Evolutionary conservation across 2,888 invertebrate genomes (phyloP).

Genomic region (Acrocyrtus sp.): DNA sequence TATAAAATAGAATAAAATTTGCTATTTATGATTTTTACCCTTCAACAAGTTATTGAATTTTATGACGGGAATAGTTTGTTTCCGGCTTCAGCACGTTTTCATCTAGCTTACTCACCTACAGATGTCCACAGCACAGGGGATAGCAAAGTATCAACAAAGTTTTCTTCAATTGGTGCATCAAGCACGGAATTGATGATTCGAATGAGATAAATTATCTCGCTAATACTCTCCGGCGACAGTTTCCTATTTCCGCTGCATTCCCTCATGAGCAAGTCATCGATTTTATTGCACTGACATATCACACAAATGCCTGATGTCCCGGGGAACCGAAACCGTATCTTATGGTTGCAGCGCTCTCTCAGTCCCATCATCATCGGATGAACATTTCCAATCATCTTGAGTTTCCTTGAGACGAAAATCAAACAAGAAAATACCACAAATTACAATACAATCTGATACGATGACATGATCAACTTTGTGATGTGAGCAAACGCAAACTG

Average conservation of each 20-base stretch:
- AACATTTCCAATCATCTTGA: conserved; percentile 13
- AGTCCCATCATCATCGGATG: conserved; percentile 1
- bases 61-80: too few relatives aligned
- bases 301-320: conserved; percentile 35
- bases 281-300: conserved; percentile 42
- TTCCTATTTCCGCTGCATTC: conserved; percentile 33
- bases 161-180: conserved; percentile 25
- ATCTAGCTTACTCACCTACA: conserved; percentile 29
- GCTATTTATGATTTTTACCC: background rate
- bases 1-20: background rate
- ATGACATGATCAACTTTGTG: too few relatives aligned
- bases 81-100: too few relatives aligned
- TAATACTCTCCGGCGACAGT: conserved; percentile 29
- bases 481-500: too few relatives aligned
- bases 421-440: conserved; percentile 10
- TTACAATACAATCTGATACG: too few relatives aligned
- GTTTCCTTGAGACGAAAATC: conserved; percentile 7
- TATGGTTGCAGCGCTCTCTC: conserved; percentile 36
- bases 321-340: conserved; percentile 14
- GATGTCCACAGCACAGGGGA: conserved; percentile 32
- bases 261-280: conserved; percentile 31
- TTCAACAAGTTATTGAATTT: too few relatives aligned
- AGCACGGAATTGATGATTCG: conserved; percentile 35
- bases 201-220: conserved; percentile 38
- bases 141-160: conserved; percentile 22